Percentiles rank a stretch among this genome's conserved stretches.
These are phyloP conservation scores for Dasypus novemcinctus DNA, from an alignment of 2,113 vertebrate genomes.

Conservation along the genomic window DNA sequence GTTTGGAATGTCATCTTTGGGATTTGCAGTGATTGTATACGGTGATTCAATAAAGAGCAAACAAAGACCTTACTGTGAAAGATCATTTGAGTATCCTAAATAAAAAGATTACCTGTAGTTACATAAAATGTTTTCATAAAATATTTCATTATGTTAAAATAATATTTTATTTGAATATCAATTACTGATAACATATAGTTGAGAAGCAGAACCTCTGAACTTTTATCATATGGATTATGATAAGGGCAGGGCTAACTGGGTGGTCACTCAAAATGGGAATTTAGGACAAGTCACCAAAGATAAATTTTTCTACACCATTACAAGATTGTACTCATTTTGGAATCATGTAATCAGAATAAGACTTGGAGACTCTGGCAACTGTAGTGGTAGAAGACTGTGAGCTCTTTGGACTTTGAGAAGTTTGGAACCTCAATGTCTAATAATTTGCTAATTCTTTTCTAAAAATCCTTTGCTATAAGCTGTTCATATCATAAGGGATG, in stretches of 20 bases:
- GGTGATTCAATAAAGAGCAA: neutral
- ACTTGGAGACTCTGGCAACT: neutral
- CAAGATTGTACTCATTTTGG: neutral
- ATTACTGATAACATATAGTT: neutral
- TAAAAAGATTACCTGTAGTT: neutral
- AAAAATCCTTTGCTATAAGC: neutral
- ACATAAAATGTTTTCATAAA: neutral
- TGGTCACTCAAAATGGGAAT: too few relatives aligned
- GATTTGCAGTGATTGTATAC: accelerated
- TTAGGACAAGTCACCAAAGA: too few relatives aligned
- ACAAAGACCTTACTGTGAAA: neutral
- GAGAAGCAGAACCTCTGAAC: neutral
- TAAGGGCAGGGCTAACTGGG: too few relatives aligned
- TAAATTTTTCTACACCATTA: too few relatives aligned
- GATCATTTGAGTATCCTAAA: neutral
- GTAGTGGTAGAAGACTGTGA: neutral
- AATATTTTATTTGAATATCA: neutral
- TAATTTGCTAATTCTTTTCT: conserved; percentile 14
- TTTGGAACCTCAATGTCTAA: neutral
- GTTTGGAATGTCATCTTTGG: neutral
- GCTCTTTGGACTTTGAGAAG: neutral
- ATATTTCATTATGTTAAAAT: neutral
- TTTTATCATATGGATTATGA: neutral
- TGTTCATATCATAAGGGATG: conserved; percentile 21
- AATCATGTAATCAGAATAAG: neutral